Evolutionary conservation across 1,140 invertebrate genomes (phyloP), one percentile per base, ranked within the genome.

Genomic region (Drosophila paulistorum): DNA sequence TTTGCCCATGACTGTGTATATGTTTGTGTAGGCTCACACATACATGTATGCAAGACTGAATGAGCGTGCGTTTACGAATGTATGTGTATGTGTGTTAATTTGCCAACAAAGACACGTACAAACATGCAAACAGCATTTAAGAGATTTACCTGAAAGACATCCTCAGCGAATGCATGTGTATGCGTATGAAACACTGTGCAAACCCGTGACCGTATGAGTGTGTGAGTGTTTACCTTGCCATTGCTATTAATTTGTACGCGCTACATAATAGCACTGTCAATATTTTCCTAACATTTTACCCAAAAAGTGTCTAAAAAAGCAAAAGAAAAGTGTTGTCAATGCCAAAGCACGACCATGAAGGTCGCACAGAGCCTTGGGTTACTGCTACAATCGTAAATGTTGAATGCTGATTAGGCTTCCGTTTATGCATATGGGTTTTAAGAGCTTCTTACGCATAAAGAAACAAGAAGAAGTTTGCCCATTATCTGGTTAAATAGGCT

Each of bases 91-190:
- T 82, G 83, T 82, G 83, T 87, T 86, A 87, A 87, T 86, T 86
- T 87, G 79, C 83, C 79, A 86, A 86, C 79, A 87, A 79, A 86
- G 82, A 86, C 82, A 79, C 83, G 83, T 76, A 79, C 79, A 77
- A 75, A 86, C 83, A 86, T 45, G 83, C 80, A 82, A 87, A 83
- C 83, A 86, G 76, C 77, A 82, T 83, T 86, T 78, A 87, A 83
- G 83, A 81, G 79, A 87, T 86, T 82, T 65, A 67, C 70, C 71
- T 79, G 83, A 87, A 85, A 79, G 79, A 78, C 83, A 81, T 79
- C 57, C 65, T 39, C 39, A 58, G 60, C 65, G 65, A 71, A 65
- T 39, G 30, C n/a, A 9, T 67, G 65, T 48, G 41, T 30, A 7
- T 35, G n/a, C 39, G 61, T 20, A 37, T 63, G 63, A 30, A 33